Conservation (phyloP, 2,888 invertebrate genomes). For the Eudiplozoon nipponicum region DNA sequence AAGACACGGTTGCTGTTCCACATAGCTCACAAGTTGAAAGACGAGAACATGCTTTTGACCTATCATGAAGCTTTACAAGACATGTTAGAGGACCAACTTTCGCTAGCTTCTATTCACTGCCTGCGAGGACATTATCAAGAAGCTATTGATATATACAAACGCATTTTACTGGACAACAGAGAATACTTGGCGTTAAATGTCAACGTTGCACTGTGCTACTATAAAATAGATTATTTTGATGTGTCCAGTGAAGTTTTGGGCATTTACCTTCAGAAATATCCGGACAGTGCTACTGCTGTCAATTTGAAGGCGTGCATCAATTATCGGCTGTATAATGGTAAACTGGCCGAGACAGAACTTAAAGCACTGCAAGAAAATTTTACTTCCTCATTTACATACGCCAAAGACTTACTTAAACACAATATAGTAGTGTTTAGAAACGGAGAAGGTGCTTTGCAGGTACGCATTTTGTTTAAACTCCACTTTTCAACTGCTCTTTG, state of each 20-base stretch:
- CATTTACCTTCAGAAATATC: conserved; percentile 55
- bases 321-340: conserved; percentile 57
- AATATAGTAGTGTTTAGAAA: conserved; percentile 63
- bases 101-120: conserved; percentile 74
- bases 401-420: conserved; percentile 62
- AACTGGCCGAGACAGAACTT: conserved; percentile 60
- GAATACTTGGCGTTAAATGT: conserved; percentile 70
- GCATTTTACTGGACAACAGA: conserved; percentile 57
- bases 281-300: conserved; percentile 67
- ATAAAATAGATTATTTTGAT: conserved; percentile 86
- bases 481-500: too few relatives aligned
- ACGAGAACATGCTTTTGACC: conserved; percentile 49
- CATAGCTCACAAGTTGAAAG: conserved; percentile 57
- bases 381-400: conserved; percentile 38
- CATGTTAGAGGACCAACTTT: conserved; percentile 64
- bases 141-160: conserved; percentile 84
- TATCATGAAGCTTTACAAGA: conserved; percentile 53
- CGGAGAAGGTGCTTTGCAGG: conserved; percentile 68
- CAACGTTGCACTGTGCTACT: conserved; percentile 80
- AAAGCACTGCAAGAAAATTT: conserved; percentile 43
- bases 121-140: conserved; percentile 80
- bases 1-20: conserved; percentile 57
- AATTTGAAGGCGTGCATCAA: conserved; percentile 61
- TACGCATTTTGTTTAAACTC: too few relatives aligned
- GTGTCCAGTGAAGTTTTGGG: conserved; percentile 45